phyloP scores from a whole-genome alignment of 2,113 vertebrate genomes.

The rabbit (Oryctolagus cuniculus) region mOryCun1.1 NC_091452.1:10826001-10826500 shows the following conservation, averaged over 20 bases:
- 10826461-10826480: not conserved
- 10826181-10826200: too few relatives aligned
- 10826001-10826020: too few relatives aligned
- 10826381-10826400: not conserved
- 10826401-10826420: not conserved
- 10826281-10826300: too few relatives aligned
- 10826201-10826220: not conserved
- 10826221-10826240: not conserved
- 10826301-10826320: not conserved
- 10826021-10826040: not conserved
- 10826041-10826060: accelerated
- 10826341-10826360: not conserved
- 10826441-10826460: too few relatives aligned
- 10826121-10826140: not conserved
- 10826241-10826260: too few relatives aligned
- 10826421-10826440: not conserved
- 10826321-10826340: not conserved
- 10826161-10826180: too few relatives aligned
- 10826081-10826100: not conserved
- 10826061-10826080: not conserved
- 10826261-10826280: not conserved
- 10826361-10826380: not conserved
- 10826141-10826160: not conserved
- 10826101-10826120: not conserved
- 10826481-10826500: not conserved